phyloP scores from a whole-genome alignment of 1,140 invertebrate genomes.

The Caenorhabditis elegans region DNA sequence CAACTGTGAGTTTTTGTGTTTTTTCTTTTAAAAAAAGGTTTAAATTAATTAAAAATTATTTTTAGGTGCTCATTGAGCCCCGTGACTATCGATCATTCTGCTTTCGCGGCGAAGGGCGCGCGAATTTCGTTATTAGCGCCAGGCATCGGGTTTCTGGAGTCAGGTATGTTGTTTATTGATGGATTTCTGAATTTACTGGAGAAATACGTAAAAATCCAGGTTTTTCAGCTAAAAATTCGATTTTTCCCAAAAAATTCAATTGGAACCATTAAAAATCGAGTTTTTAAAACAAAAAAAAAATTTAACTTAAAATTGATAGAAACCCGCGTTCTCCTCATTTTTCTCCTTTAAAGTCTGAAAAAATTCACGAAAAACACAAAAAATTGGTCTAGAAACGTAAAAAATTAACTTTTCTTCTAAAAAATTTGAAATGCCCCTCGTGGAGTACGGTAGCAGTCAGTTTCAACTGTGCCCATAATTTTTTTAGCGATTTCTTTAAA shows the following conservation, averaged over 20 bases:
- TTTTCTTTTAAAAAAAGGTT: too few species aligned
- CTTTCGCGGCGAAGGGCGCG: conserved; percentile 62
- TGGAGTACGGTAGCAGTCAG: too few species aligned
- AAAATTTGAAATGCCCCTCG: too few species aligned
- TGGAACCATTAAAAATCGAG: too few species aligned
- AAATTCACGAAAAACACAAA: too few species aligned
- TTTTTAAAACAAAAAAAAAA: not conserved
- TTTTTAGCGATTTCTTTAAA: too few species aligned
- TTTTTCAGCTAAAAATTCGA: not conserved
- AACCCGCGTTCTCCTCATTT: not conserved
- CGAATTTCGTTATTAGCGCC: conserved; percentile 64
- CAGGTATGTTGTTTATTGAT: conserved; percentile 48
- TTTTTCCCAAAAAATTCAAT: not conserved
- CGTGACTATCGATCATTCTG: conserved; percentile 56
- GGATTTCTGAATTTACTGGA: not conserved
- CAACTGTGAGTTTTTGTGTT: not conserved
- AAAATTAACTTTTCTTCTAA: too few species aligned
- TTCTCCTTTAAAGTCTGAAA: too few species aligned
- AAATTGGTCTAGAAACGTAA: too few species aligned
- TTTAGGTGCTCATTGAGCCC: conserved; percentile 45
- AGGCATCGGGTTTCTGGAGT: conserved; percentile 50
- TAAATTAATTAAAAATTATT: too few species aligned
- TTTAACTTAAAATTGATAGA: not conserved
- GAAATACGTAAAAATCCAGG: not conserved
- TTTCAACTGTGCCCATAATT: too few species aligned